Percentiles rank a stretch among this genome's conserved stretches.
Evolutionary conservation across 2,888 invertebrate genomes (phyloP).

Genomic region (Caenorhabditis sp.): DNA sequence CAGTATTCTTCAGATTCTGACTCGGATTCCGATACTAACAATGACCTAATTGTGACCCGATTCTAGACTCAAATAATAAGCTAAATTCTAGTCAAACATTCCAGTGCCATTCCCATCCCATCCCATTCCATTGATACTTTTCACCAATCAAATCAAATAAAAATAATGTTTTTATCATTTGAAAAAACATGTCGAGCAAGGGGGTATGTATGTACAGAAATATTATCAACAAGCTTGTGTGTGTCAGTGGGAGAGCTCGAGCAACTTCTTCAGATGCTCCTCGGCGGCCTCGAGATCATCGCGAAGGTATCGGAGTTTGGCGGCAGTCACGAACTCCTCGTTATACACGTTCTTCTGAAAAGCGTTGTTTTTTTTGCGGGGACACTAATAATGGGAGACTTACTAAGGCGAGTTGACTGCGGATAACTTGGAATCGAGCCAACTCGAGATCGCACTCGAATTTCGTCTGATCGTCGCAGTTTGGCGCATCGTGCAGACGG

Average conservation of each 20-base stretch:
- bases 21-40: conserved; percentile 22
- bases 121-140: conserved; percentile 5
- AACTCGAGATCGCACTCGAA: conserved; percentile 60
- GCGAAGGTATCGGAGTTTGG: conserved; percentile 57
- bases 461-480: conserved; percentile 51
- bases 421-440: conserved; percentile 51
- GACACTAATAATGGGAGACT: neutral
- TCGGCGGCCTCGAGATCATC: conserved; percentile 57
- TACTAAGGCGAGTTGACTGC: conserved; percentile 64
- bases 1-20: conserved; percentile 9
- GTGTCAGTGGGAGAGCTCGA: conserved; percentile 46
- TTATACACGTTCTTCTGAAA: conserved; percentile 66
- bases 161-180: neutral
- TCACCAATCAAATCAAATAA: conserved; percentile 11
- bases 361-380: neutral
- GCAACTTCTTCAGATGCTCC: conserved; percentile 49
- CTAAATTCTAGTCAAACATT: conserved; percentile 45
- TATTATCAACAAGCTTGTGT: neutral
- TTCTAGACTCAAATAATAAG: conserved; percentile 4
- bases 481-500: conserved; percentile 53
- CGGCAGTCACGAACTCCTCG: conserved; percentile 64
- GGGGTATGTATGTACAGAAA: conserved; percentile 35
- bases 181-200: conserved; percentile 24
- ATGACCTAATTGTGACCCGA: conserved; percentile 44
- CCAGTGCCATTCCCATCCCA: conserved; percentile 46